Conservation (phyloP, 2,888 invertebrate species). For the Campoletis raptor region DNA sequence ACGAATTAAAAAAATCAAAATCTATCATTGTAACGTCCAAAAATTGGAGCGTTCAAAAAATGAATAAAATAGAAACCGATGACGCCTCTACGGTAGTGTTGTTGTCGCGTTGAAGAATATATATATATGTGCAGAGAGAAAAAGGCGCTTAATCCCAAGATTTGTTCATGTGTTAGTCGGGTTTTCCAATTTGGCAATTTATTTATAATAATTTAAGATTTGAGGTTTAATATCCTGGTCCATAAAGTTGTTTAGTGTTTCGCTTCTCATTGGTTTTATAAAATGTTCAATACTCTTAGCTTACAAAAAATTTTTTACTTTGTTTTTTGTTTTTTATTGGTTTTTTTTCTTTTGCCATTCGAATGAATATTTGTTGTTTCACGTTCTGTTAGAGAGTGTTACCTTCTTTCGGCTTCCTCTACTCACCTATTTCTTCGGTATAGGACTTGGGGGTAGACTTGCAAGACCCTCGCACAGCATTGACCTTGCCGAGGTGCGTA, state of each 20-base stretch:
- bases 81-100: slow-evolving; percentile 53
- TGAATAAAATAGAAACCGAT: slow-evolving; percentile 47
- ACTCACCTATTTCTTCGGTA: slow-evolving; percentile 84
- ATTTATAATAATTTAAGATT: slow-evolving; percentile 44
- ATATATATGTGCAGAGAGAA: slow-evolving; percentile 38
- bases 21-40: slow-evolving; percentile 39
- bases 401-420: slow-evolving; percentile 84
- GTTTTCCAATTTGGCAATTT: slow-evolving; percentile 63
- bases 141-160: slow-evolving; percentile 55
- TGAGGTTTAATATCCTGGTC: slow-evolving; percentile 15
- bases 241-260: slow-evolving; percentile 11
- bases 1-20: slow-evolving; percentile 20
- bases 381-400: slow-evolving; percentile 76
- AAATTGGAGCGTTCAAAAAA: background rate
- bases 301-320: slow-evolving; percentile 32
- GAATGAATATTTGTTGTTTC: slow-evolving; percentile 51
- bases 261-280: background rate
- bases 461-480: slow-evolving; percentile 85
- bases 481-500: slow-evolving; percentile 85
- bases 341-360: slow-evolving; percentile 13
- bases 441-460: slow-evolving; percentile 85
- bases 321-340: background rate
- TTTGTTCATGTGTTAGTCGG: slow-evolving; percentile 59
- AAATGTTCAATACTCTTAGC: slow-evolving; percentile 4
- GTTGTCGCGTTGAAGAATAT: slow-evolving; percentile 53